Percentiles rank a stretch among this genome's conserved stretches.
phyloP scores from a whole-genome alignment of 92 coral and sea anemone species.

The Palythoa grandis region DNA sequence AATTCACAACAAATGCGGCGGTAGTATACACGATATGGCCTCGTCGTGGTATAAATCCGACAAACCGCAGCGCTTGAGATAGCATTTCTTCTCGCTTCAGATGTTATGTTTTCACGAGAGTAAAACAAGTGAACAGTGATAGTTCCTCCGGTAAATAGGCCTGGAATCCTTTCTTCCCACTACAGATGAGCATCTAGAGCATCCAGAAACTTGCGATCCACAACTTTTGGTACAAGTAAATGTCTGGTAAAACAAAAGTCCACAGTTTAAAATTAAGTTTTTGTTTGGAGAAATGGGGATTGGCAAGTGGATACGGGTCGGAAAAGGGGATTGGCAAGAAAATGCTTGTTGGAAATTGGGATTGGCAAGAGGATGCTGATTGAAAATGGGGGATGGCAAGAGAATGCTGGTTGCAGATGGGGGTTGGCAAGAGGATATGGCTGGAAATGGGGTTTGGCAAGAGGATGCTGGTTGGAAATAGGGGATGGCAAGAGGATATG shows the following conservation, averaged over 20 bases:
- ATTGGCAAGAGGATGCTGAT: too few species aligned
- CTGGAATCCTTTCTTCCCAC: neutral
- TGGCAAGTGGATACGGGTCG: too few species aligned
- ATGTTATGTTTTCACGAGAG: neutral
- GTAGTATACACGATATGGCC: neutral
- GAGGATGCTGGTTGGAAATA: too few species aligned
- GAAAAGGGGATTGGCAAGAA: too few species aligned
- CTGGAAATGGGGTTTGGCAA: too few species aligned
- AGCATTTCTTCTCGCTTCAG: neutral
- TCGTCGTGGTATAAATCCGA: neutral
- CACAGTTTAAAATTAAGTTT: neutral
- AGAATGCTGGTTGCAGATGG: too few species aligned
- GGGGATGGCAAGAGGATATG: too few species aligned
- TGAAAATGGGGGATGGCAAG: too few species aligned
- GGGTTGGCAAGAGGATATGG: too few species aligned
- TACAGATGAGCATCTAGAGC: neutral
- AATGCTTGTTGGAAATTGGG: too few species aligned
- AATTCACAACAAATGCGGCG: too few species aligned
- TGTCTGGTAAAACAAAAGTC: neutral
- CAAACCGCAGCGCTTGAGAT: neutral
- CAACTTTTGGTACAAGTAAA: neutral
- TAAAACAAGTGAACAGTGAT: neutral
- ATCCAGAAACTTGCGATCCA: slow-evolving; percentile 5
- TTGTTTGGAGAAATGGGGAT: too few species aligned
- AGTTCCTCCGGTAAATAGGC: neutral